phyloP scores from a whole-genome alignment of 1,140 invertebrate species.

The Zaprionus inermis region DNA sequence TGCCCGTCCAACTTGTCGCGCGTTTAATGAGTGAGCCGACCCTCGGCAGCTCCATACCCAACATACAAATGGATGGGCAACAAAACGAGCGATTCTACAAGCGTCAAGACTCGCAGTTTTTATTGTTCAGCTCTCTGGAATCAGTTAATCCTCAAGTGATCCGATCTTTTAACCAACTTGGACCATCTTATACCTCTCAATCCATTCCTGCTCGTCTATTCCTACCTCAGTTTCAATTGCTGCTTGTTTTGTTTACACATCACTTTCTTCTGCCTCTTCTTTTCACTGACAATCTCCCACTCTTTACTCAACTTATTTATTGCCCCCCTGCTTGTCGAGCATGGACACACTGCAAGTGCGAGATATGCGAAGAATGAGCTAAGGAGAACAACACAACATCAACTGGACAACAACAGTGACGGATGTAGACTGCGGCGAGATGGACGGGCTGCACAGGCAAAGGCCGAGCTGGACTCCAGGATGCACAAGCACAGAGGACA shows the following conservation, averaged over 20 bases:
- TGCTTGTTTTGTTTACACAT: not conserved
- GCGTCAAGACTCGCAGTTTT: too few species aligned
- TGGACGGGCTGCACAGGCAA: conserved; percentile 16
- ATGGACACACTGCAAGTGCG: conserved; percentile 35
- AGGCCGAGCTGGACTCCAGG: conserved; percentile 15
- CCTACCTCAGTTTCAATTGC: not conserved
- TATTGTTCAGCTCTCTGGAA: too few species aligned
- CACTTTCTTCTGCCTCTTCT: not conserved
- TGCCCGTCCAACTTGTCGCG: conserved; percentile 65
- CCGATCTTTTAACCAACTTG: not conserved
- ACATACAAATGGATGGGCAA: conserved; percentile 36
- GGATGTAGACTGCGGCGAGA: conserved; percentile 29
- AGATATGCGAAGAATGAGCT: conserved; percentile 24
- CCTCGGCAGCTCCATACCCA: not conserved
- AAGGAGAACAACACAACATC: conserved; percentile 17
- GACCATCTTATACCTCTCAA: not conserved
- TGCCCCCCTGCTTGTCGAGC: conserved; percentile 9
- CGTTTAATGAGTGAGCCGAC: conserved; percentile 53
- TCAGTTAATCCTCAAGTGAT: not conserved
- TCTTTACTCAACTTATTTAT: conserved; percentile 18
- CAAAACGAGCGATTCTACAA: conserved; percentile 1
- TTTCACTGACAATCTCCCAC: not conserved
- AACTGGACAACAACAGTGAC: conserved; percentile 46
- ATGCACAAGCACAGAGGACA: not conserved
- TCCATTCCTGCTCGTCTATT: not conserved